These are phyloP conservation scores for Lasioglossum lativentre DNA, from an alignment of 2,888 invertebrate genomes.

Conservation along the genomic window DNA sequence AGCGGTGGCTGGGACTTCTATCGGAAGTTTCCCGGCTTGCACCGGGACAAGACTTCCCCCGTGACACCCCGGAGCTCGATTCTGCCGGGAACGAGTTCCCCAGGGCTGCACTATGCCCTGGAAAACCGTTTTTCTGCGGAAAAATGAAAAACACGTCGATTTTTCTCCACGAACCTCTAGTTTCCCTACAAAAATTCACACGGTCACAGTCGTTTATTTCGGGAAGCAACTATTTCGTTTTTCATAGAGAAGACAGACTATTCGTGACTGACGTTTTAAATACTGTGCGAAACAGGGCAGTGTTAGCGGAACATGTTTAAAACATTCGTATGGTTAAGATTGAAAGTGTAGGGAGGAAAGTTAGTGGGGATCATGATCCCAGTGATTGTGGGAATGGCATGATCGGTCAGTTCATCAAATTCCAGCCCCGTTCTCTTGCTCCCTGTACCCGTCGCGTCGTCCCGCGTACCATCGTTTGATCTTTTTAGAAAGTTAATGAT, in stretches of 20 bases:
- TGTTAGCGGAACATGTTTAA: background rate
- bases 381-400: background rate
- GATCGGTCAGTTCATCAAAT: background rate
- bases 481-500: constrained; percentile 73
- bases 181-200: background rate
- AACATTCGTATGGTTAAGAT: too few relatives aligned
- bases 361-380: background rate
- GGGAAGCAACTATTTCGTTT: background rate
- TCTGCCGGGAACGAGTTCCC: background rate
- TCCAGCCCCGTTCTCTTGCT: background rate
- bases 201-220: background rate
- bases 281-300: background rate
- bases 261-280: background rate
- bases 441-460: background rate
- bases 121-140: background rate
- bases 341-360: too few relatives aligned
- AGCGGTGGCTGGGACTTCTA: constrained; percentile 7
- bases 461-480: constrained; percentile 46
- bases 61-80: constrained; percentile 21
- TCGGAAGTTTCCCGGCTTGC: constrained; percentile 61
- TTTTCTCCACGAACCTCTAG: background rate
- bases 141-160: background rate
- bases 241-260: background rate
- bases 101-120: background rate
- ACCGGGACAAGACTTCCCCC: constrained; percentile 42